Conservation (phyloP, 2,797 vertebrate species). For the Mionectes olivaceus region DNA sequence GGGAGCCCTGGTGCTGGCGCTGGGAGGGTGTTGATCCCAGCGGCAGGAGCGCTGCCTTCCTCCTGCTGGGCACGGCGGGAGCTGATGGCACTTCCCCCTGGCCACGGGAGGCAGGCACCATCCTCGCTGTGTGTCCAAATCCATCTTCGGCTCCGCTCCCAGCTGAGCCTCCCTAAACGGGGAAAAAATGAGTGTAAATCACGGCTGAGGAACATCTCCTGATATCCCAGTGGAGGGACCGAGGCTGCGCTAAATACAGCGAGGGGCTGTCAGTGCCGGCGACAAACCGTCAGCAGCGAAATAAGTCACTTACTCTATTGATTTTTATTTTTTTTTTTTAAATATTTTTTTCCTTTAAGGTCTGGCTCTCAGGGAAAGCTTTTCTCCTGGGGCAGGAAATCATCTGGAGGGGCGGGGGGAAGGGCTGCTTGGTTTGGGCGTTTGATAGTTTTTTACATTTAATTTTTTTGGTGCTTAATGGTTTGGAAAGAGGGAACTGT, state of each 20-base stretch:
- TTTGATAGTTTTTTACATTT: neutral
- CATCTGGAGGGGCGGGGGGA: neutral
- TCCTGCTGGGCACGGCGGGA: neutral
- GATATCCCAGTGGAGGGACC: neutral
- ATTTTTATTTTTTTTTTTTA: neutral
- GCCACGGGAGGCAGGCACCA: rapidly evolving
- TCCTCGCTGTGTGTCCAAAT: neutral
- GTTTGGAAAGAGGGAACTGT: neutral
- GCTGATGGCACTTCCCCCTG: neutral
- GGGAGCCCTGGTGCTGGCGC: neutral
- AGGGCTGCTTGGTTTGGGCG: neutral
- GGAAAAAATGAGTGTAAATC: neutral
- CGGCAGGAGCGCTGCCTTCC: neutral
- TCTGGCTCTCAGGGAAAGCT: neutral
- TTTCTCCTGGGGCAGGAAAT: neutral
- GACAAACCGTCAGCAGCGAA: neutral
- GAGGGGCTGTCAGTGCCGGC: neutral
- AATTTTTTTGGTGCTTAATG: neutral
- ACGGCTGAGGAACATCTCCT: neutral
- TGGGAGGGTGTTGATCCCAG: neutral
- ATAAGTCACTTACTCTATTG: neutral
- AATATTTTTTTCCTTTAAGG: neutral
- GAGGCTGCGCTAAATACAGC: neutral
- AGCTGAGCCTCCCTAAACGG: neutral
- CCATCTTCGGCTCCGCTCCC: neutral